Evolutionary conservation across 2,797 vertebrate genomes (phyloP), one percentile per base, ranked within the genome.

Genomic region (Falco berigora): DNA sequence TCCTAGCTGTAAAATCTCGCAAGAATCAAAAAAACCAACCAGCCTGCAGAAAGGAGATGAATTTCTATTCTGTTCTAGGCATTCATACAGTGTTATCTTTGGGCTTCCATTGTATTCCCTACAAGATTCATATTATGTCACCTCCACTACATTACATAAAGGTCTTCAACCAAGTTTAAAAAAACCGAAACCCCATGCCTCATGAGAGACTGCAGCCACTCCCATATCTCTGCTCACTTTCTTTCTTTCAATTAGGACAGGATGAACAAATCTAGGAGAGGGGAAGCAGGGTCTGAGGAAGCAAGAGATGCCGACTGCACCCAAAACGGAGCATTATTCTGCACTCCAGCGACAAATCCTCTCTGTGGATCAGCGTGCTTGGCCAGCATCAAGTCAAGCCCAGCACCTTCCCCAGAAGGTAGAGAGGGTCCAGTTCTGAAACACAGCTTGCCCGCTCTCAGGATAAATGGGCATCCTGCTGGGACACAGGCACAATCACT

Each of bases 121-220:
- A 84, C 36, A 63, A 85, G 81, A 76, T 67, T 53, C 25, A 9
- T 47, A 46, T 77, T n/a, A 47, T n/a, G 59, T 81, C 77, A 86
- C 56, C 59, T 50, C 71, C 42, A 44, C 40, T 81, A 27, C 8
- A 52, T 47, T 89, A 61, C 2, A 27, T 4, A 92, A 62, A 95
- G 74, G 40, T 92, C 77, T 85, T 84, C 61, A 88, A 88, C 10
- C 18, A 81, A 73, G 71, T 55, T 63, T 27, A 24, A 78, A 86
- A 69, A 21, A 32, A 1, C 4, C 2, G 7, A 32, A 66, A 72
- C 5, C 28, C 53, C 2, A 1, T 38, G n/a, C 40, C 84, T 84
- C 63, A 56, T 14, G 8, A 88, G 67, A 94, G 67, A 47, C 80
- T 95, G 88, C 86, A 95, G 92, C 93, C 83, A 2, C 90, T 88